Evolutionary conservation across 2,888 invertebrate species (phyloP).

Genomic region (Shargacucullia verbasci): DNA sequence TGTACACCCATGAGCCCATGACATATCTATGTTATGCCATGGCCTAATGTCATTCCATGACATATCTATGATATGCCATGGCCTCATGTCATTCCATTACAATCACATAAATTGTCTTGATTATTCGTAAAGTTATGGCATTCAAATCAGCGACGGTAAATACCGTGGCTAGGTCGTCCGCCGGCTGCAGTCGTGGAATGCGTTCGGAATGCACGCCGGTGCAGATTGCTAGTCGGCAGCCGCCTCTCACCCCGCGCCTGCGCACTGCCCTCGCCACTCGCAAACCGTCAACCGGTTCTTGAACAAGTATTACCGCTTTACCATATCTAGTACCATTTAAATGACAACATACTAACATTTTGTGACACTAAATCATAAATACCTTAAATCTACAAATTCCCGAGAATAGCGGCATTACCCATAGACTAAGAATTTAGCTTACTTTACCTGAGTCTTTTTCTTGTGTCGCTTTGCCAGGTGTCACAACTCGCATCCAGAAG

Average conservation of each 20-base stretch:
- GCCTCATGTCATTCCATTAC: constrained; percentile 9
- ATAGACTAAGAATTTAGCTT: too few species aligned
- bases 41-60: too few species aligned
- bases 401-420: too few species aligned
- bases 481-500: too few species aligned
- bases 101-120: constrained; percentile 52
- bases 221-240: constrained; percentile 66
- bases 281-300: constrained; percentile 66
- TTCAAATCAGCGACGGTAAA: constrained; percentile 58
- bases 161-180: constrained; percentile 67
- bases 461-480: too few species aligned
- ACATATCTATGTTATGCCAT: too few species aligned
- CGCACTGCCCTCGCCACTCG: constrained; percentile 53
- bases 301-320: constrained; percentile 52
- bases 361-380: constrained; percentile 8
- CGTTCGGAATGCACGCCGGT: constrained; percentile 76
- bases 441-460: too few species aligned
- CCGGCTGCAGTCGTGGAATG: constrained; percentile 70
- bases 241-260: constrained; percentile 67
- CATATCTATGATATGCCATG: too few species aligned
- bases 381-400: constrained; percentile 11
- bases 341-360: constrained; percentile 36
- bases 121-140: constrained; percentile 63
- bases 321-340: constrained; percentile 39
- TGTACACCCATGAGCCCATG: too few species aligned